These are phyloP conservation scores for Hirtodrosophila duncani DNA, from an alignment of 2,888 invertebrate genomes.

Conservation along the genomic window DNA sequence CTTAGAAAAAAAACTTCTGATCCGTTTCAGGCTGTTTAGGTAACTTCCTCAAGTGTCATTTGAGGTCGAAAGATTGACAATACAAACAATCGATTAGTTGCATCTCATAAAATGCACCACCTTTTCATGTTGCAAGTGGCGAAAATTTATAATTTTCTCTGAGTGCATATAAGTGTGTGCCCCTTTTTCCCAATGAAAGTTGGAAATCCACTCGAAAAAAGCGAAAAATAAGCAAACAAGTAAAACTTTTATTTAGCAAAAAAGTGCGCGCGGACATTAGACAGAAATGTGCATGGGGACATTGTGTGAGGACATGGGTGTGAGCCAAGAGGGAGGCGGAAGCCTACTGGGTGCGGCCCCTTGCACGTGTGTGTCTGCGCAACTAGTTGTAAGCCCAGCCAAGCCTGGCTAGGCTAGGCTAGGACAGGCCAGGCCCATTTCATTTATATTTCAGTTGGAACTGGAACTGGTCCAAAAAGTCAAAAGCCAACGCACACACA, in stretches of 20 bases:
- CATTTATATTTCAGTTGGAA: conserved; percentile 26
- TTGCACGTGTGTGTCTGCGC: conserved; percentile 24
- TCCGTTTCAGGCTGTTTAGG: too few relatives aligned
- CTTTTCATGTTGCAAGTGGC: too few relatives aligned
- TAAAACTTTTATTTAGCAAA: conserved; percentile 24
- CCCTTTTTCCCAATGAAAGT: too few relatives aligned
- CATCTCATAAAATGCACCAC: too few relatives aligned
- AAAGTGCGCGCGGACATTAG: conserved; percentile 53
- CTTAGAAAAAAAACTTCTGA: too few relatives aligned
- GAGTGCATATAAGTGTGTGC: too few relatives aligned
- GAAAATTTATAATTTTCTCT: too few relatives aligned
- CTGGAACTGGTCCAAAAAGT: conserved; percentile 9
- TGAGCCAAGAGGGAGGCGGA: background rate
- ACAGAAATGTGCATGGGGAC: conserved; percentile 8
- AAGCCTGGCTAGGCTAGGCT: conserved; percentile 3
- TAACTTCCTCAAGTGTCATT: too few relatives aligned
- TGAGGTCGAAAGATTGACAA: too few relatives aligned
- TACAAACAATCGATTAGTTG: too few relatives aligned
- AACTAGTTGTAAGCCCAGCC: conserved; percentile 51
- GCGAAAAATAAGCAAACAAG: conserved; percentile 13
- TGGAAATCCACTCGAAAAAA: conserved; percentile 49
- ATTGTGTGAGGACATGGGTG: background rate
- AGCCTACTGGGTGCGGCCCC: conserved; percentile 17
- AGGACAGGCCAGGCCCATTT: conserved; percentile 17
- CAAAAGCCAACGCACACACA: conserved; percentile 13